These are phyloP conservation scores for Lepilemur septentrionalis DNA, from an alignment of 2,797 vertebrate species.

Conservation along the genomic window DNA sequence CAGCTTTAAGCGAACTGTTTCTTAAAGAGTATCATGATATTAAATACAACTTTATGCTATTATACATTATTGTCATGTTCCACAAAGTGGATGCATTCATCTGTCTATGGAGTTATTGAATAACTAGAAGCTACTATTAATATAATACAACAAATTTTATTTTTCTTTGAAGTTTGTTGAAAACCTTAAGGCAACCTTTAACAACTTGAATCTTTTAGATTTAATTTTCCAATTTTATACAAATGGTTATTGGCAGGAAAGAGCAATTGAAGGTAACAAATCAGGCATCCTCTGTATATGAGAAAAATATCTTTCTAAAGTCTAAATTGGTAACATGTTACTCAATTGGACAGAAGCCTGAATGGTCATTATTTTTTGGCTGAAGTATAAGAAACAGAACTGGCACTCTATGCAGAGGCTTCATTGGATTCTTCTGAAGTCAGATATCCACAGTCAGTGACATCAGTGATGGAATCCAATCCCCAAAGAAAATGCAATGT, in stretches of 20 bases:
- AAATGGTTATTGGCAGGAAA: constrained; percentile 15
- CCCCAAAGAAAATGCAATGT: neutral
- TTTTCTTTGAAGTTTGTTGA: neutral
- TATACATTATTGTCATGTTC: neutral
- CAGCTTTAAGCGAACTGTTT: neutral
- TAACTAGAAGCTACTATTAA: neutral
- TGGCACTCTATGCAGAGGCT: neutral
- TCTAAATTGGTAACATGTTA: neutral
- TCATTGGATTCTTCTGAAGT: neutral
- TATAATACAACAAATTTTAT: neutral
- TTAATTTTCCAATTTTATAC: neutral
- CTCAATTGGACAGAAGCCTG: neutral
- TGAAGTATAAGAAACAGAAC: neutral
- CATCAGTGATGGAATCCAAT: neutral
- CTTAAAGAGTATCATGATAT: neutral
- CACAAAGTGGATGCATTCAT: neutral
- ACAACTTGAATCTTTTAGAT: constrained; percentile 15
- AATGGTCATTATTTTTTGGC: constrained; percentile 23
- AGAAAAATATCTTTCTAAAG: constrained; percentile 25
- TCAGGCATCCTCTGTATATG: neutral
- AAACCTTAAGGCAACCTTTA: neutral
- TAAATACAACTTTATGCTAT: neutral
- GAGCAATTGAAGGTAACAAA: neutral
- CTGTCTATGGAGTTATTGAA: neutral
- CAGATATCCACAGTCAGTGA: neutral